These are phyloP conservation scores for Drosophila auraria DNA, from an alignment of 1,140 invertebrate species.

Conservation along the genomic window DNA sequence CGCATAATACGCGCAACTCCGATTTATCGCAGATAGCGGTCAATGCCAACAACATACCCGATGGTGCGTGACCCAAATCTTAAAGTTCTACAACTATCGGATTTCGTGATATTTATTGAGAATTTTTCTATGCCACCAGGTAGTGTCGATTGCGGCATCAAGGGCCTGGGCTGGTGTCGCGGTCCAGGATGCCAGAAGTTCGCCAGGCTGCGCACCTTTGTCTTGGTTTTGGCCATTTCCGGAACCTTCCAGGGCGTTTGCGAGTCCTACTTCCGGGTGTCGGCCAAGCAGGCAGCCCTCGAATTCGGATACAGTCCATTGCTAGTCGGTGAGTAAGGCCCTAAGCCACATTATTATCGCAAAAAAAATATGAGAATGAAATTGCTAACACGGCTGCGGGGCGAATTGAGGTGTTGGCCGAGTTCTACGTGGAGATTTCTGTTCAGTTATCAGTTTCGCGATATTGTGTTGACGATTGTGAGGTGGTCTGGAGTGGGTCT, in stretches of 20 bases:
- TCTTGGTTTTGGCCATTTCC: constrained; percentile 86
- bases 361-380: constrained; percentile 17
- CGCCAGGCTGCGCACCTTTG: constrained; percentile 86
- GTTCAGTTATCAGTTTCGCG: constrained; percentile 72
- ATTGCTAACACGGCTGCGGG: constrained; percentile 3
- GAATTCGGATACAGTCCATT: constrained; percentile 86
- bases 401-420: constrained; percentile 49
- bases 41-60: constrained; percentile 78
- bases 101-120: neutral
- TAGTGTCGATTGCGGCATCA: constrained; percentile 88
- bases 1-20: constrained; percentile 65
- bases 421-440: constrained; percentile 45
- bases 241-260: constrained; percentile 86
- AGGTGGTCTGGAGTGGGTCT: constrained; percentile 23
- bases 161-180: constrained; percentile 86
- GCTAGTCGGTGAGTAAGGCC: constrained; percentile 85
- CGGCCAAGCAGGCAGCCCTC: constrained; percentile 86
- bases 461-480: constrained; percentile 72
- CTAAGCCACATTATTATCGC: constrained; percentile 34
- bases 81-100: neutral
- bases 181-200: constrained; percentile 87
- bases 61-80: constrained; percentile 60
- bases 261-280: constrained; percentile 87
- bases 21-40: constrained; percentile 79
- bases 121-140: constrained; percentile 61